Base-by-base conservation (phyloP, 35 echinoderm and acorn worm genomes). In the Strongylocentrotus purpuratus region DNA sequence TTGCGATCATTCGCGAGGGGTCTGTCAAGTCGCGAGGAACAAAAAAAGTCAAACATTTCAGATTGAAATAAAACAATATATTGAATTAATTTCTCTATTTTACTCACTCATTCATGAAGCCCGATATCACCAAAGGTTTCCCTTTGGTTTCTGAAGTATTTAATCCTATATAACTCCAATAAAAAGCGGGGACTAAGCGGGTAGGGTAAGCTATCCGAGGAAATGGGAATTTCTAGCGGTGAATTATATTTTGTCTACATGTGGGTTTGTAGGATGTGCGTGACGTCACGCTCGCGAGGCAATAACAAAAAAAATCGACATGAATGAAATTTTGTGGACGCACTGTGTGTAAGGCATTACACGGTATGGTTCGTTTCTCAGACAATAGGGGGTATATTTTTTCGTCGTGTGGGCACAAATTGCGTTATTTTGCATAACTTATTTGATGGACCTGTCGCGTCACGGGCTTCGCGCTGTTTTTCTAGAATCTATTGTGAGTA, bases 241-340 rank as follows among this genome's bases (percentile, higher is more conserved):
- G 91, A 46, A 93, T 93, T 47, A 93, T 93, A 93, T 93, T 93
- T 93, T 33, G 46, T 93, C n/a, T 46, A 93, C 48, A 58, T 93
- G 87, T 89, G 87, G 91, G 91, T 93, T 93, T 93, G 91, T 93
- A 93, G 91, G 87, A 89, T 89, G 45, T 89, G 91, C 91, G 91
- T 93, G 91, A 93, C 91, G 91, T 93, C 91, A 93, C 91, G 45
- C 46, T 93, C 33, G 91, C 28, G 91, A 50, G 46, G 46, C 46
- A 93, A 93, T 46, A 93, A 33, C 32, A 89, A 89, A 93, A 93
- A 48, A 93, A 32, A 58, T 46, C 91, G 91, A 58, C 91, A 93
- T 93, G 91, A 93, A 93, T 93, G 91, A 93, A 93, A 93, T 28
- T 58, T 33, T 28, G 65, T 78, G 65, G 65, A 78, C 65, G 65